A percentile compares a stretch with the other conserved stretches of the same genome.
These are phyloP conservation scores for Xestia sexstrigata DNA, from an alignment of 2,888 invertebrate genomes.

Conservation along the genomic window DNA sequence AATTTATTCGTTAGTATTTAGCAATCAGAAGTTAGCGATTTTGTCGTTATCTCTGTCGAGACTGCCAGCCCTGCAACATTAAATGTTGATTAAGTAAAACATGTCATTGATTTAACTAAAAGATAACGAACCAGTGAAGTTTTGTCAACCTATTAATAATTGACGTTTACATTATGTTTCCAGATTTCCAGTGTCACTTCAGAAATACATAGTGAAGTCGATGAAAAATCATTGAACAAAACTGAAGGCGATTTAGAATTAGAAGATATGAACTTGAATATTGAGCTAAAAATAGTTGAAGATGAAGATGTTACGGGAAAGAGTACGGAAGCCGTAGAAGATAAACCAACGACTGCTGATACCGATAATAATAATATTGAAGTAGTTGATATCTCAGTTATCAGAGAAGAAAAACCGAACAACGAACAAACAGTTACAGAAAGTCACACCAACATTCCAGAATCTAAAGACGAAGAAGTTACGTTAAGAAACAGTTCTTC, in stretches of 20 bases:
- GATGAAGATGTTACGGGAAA: constrained; percentile 79
- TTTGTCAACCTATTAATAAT: background rate
- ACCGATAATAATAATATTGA: constrained; percentile 44
- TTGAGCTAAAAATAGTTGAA: constrained; percentile 89
- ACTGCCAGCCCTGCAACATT: too few species aligned
- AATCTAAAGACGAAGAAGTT: constrained; percentile 60
- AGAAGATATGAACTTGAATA: constrained; percentile 82
- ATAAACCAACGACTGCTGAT: constrained; percentile 40
- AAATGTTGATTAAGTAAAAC: constrained; percentile 11
- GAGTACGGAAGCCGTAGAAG: constrained; percentile 39
- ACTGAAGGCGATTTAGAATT: constrained; percentile 78
- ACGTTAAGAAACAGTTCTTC: constrained; percentile 72
- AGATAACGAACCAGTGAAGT: background rate
- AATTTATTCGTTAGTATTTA: too few species aligned
- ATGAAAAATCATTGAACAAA: constrained; percentile 71
- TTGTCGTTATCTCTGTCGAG: too few species aligned
- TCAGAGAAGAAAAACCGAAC: constrained; percentile 40
- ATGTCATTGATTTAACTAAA: background rate
- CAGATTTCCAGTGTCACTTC: constrained; percentile 80
- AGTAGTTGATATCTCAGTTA: constrained; percentile 38
- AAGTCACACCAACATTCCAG: constrained; percentile 53
- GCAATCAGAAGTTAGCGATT: too few species aligned
- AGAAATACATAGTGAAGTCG: constrained; percentile 76
- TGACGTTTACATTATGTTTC: constrained; percentile 55
- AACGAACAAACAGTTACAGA: constrained; percentile 45